These are phyloP conservation scores for Axea sp. DNA, from an alignment of 2,888 invertebrate genomes.

Conservation along the genomic window DNA sequence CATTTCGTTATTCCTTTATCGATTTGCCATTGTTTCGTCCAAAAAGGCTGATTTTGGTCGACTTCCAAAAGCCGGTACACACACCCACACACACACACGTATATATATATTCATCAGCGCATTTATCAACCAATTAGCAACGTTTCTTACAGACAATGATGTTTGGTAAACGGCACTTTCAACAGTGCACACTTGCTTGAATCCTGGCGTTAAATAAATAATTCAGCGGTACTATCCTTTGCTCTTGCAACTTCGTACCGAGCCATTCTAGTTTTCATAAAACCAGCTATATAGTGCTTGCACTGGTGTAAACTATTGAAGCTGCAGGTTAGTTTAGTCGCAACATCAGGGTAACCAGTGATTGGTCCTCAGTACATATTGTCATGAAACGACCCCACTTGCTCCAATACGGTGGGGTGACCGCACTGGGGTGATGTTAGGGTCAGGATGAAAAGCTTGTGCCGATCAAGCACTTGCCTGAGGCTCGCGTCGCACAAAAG, in stretches of 20 bases:
- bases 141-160: no score
- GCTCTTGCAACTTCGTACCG: no score
- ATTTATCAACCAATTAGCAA: no score
- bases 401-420: slow-evolving; percentile 56
- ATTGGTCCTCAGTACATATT: slow-evolving; percentile 64
- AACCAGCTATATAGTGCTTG: slow-evolving; percentile 11
- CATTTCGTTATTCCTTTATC: no score
- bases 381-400: slow-evolving; percentile 62
- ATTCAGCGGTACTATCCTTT: slow-evolving; percentile 20
- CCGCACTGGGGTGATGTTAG: slow-evolving; percentile 62
- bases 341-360: slow-evolving; percentile 56
- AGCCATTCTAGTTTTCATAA: slow-evolving; percentile 39
- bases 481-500: slow-evolving; percentile 52
- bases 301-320: slow-evolving; percentile 26
- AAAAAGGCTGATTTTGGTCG: no score
- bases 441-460: slow-evolving; percentile 65
- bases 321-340: slow-evolving; percentile 51
- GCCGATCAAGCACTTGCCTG: slow-evolving; percentile 62
- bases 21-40: no score
- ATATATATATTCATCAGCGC: no score
- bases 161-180: no score
- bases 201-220: slow-evolving; percentile 15
- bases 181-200: neutral
- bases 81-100: no score
- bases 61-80: no score